These are phyloP conservation scores for Polymixis lichenea DNA, from an alignment of 2,888 invertebrate genomes.

Conservation along the genomic window DNA sequence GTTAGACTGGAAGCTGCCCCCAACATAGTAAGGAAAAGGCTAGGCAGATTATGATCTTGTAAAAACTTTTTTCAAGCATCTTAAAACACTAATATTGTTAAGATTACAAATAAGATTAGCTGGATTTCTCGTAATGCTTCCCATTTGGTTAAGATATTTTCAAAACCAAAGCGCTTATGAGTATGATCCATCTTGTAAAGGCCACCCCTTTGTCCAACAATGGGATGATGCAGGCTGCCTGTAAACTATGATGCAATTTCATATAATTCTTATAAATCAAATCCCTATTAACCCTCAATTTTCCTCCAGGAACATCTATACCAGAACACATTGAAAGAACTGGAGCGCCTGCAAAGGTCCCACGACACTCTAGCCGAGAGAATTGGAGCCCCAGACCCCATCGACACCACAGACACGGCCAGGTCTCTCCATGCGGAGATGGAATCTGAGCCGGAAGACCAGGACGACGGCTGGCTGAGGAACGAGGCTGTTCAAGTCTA, in stretches of 20 bases:
- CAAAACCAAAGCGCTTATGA: not conserved
- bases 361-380: constrained; percentile 93
- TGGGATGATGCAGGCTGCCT: not conserved
- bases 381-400: constrained; percentile 91
- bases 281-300: constrained; percentile 4
- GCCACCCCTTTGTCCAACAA: too few species aligned
- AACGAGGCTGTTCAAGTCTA: constrained; percentile 93
- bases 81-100: not conserved
- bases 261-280: not conserved
- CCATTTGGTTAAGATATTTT: not conserved
- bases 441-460: constrained; percentile 93
- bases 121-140: too few species aligned
- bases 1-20: too few species aligned
- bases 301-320: constrained; percentile 87
- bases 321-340: constrained; percentile 91
- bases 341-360: constrained; percentile 93
- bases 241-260: not conserved
- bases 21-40: too few species aligned
- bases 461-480: constrained; percentile 91
- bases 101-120: not conserved
- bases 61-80: not conserved
- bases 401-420: constrained; percentile 85
- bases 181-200: too few species aligned
- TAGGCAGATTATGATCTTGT: too few species aligned
- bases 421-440: constrained; percentile 97